Conservation (phyloP, 2,113 vertebrate species). For the Marmota monax region DNA sequence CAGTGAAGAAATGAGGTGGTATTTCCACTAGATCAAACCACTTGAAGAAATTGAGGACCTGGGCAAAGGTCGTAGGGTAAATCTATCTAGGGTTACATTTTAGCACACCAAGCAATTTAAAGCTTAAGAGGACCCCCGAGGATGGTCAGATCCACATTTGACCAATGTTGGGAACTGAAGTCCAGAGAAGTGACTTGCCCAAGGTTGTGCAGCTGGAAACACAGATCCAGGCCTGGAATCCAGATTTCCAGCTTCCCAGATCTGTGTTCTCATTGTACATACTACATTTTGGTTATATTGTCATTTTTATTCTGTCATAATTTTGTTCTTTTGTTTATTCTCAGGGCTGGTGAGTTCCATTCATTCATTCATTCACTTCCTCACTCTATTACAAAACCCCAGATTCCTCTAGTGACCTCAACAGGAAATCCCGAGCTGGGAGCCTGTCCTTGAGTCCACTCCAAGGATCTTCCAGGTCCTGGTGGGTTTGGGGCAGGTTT, state of each 20-base stretch:
- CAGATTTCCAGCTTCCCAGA: not conserved
- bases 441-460: not conserved
- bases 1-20: not conserved
- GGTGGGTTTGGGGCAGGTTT: not conserved
- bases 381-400: not conserved
- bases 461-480: not conserved
- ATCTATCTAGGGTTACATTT: not conserved
- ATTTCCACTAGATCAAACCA: not conserved
- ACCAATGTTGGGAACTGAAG: conserved; percentile 28
- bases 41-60: conserved; percentile 38
- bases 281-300: not conserved
- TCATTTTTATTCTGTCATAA: not conserved
- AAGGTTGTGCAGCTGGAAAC: conserved; percentile 50
- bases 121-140: not conserved
- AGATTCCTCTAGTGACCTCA: not conserved
- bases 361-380: not conserved
- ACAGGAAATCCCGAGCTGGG: not conserved
- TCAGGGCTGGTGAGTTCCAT: not conserved
- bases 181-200: conserved; percentile 33
- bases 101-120: not conserved
- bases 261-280: not conserved
- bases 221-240: not conserved
- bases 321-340: conserved; percentile 16
- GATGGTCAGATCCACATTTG: conserved; percentile 11
- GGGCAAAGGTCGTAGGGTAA: conserved; percentile 45